Base-by-base conservation (phyloP, 2,888 invertebrate genomes). In the Linyphia triangularis region DNA sequence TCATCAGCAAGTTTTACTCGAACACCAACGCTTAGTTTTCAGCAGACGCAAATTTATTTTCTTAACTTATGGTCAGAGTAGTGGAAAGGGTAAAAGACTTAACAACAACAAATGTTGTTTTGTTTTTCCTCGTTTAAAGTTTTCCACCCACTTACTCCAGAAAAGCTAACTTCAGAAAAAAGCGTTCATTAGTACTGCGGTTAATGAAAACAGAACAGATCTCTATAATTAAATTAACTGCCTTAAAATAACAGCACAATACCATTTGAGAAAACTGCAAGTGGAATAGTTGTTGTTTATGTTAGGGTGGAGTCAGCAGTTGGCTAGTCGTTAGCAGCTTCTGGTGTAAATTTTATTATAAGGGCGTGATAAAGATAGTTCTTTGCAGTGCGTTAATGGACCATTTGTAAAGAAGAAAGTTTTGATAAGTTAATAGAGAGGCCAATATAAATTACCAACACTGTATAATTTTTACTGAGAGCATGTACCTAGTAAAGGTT, bases 131-230 rank as follows among this genome's bases (percentile, higher is more conserved):
- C 37, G 37, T 73, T 82, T 79, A 67, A 59, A 70, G 40, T 63
- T 85, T 79, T 86, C 28, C 40, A n/a, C 40, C 16, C 70, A 19
- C n/a, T 22, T 28, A 40, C 30, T 30, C 37, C 33, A 9, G 33
- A 69, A 57, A 33, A 26, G 43, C 63, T 16, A n/a, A 57, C 40
- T 67, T 57, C 37, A 40, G 57, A 86, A 81, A 79, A 67, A 75
- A n/a, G 10, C 30, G 28, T 63, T 83, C 79, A 75, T 78, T 85
- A 88, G 67, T 33, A 70, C 65, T 61, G 33, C 59, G 57, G 59
- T 75, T 70, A 86, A 86, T 82, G 89, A 82, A 89, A 88, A 86
- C 59, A 77, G 69, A 86, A 70, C 82, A 77, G 72, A 83, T 61
- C 57, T 70, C 67, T 73, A 75, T 86, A 84, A 86, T 89, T 82